Evolutionary conservation across 2,888 invertebrate genomes (phyloP).

Genomic region (Scaptomyza caliginosa): DNA sequence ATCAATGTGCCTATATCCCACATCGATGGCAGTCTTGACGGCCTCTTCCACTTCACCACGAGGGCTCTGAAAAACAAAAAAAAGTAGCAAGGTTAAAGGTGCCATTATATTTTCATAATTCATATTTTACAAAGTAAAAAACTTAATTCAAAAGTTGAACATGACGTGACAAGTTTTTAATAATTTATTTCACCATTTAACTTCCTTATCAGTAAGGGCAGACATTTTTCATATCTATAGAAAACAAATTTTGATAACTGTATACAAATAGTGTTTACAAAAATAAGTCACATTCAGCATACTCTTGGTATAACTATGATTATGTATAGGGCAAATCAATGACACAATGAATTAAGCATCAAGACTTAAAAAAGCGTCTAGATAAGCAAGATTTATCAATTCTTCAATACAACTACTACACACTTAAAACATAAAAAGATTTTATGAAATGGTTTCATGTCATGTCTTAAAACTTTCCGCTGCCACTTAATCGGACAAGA

Average conservation of each 20-base stretch:
- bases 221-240: no score
- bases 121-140: background rate
- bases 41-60: constrained; percentile 88
- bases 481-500: constrained; percentile 12
- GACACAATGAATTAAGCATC: constrained; percentile 2
- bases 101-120: background rate
- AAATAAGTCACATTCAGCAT: background rate
- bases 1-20: constrained; percentile 92
- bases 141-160: background rate
- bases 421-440: background rate
- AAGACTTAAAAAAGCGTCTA: background rate
- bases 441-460: constrained; percentile 12
- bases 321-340: background rate
- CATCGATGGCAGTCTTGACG: constrained; percentile 89
- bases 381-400: constrained; percentile 55
- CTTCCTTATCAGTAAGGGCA: constrained; percentile 11
- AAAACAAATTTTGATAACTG: no score
- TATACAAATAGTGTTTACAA: no score
- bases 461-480: constrained; percentile 29
- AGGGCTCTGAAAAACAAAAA: constrained; percentile 84
- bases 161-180: background rate
- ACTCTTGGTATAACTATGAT: background rate
- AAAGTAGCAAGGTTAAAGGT: background rate
- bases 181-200: background rate
- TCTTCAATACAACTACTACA: background rate